Base-by-base conservation (phyloP, 1,140 invertebrate genomes). In the Andrena cerasifolii region DNA sequence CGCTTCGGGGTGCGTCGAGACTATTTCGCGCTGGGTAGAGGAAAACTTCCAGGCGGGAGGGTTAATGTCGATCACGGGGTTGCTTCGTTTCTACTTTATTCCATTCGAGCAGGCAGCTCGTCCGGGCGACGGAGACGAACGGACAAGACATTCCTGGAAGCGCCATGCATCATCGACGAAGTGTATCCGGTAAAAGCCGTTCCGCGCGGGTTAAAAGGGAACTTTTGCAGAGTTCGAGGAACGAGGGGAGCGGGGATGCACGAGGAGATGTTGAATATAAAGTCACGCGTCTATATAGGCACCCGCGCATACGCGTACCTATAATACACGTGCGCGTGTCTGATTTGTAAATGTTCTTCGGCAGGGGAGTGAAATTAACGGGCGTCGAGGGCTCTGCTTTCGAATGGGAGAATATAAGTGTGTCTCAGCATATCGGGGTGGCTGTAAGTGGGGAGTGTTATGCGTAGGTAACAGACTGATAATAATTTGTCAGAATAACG, bases 121-220 rank as follows among this genome's bases (percentile, higher is more conserved):
- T 26, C n/a, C 12, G 31, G n/a, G 36, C 26, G 26, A 6, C n/a
- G 12, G 6, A 28, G 61, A 63, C 26, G 43, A 49, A 14, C 14
- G 33, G 51, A 58, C 40, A 76, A 68, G 53, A 76, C 56, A 47
- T 68, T 68, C 36, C 31, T 67, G 21, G 24, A 76, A 76, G 61
- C 54, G 36, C 51, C 49, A 74, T 74, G 24, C 59, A 66, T 74
- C 71, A 66, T 74, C 71, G 61, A 54, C 14, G 33, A 62, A 43
- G 33, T 43, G 61, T 74, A 54, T 74, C 61, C 47, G 47, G 61
- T 66, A 43, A 63, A 51, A 63, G 45, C 45, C 2, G 10, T 21
- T 10, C 28, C 63, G 36, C 45, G 21, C 31, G 59, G 70, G 70
- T 63, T 74, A 74, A 74, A 65, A 65, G 71, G n/a, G 61, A 66